Evolutionary conservation across 2,113 vertebrate genomes (phyloP).

Genomic region (Empidonax alnorum): DNA sequence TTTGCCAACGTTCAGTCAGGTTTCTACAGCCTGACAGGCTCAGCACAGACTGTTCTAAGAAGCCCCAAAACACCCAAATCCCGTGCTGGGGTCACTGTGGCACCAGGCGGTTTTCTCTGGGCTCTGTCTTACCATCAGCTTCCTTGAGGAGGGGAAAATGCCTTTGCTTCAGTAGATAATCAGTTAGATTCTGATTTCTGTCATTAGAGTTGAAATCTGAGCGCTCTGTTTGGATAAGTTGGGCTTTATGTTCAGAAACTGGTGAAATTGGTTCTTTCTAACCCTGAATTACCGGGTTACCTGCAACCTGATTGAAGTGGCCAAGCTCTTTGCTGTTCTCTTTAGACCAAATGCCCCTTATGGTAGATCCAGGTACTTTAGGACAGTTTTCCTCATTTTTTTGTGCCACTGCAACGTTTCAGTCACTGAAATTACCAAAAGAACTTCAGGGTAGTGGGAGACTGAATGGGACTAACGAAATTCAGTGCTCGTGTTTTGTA

Average conservation of each 20-base stretch:
- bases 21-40: neutral
- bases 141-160: neutral
- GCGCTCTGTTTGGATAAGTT: neutral
- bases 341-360: neutral
- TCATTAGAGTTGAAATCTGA: neutral
- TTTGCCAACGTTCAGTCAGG: neutral
- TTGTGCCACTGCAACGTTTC: neutral
- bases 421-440: neutral
- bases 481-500: neutral
- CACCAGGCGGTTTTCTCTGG: neutral
- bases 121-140: neutral
- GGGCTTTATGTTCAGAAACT: neutral
- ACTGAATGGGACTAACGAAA: neutral
- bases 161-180: neutral
- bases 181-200: neutral
- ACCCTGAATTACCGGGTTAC: neutral
- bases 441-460: neutral
- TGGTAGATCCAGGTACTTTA: neutral
- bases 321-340: neutral
- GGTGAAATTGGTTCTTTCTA: neutral
- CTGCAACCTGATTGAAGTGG: neutral
- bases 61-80: neutral
- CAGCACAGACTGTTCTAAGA: neutral
- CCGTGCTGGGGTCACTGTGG: neutral
- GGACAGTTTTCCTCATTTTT: neutral